Evolutionary conservation across 1,140 invertebrate species (phyloP), one percentile per base, ranked within the genome.

Genomic region (Mesaphorura yosii): DNA sequence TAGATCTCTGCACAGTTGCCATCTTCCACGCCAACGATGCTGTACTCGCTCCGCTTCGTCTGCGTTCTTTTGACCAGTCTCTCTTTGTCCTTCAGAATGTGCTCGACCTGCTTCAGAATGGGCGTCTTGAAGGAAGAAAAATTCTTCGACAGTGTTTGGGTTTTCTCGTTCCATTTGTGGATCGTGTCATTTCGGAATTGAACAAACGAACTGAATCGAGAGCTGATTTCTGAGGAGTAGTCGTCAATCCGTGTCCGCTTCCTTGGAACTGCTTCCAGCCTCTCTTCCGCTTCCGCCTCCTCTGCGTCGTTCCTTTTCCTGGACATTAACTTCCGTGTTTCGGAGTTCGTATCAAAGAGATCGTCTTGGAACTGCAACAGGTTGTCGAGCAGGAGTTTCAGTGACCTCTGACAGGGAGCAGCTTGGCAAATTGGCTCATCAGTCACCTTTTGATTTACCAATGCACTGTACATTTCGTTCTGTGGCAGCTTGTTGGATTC

Each of bases 111-210:
- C 63, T 84, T 82, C 1, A 94, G 63, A 1, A 86, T 79, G 29
- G 83, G 75, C 58, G 85, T 83, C 59, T 85, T 80, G 63, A 82
- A 79, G 17, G 76, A 76, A 69, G 65, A 66, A 70, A 81, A 78
- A 70, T 80, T 53, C 1, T 77, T 75, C 40, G 75, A 75, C 2
- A 79, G 73, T 17, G 87, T 65, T 59, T 79, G 75, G 0, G 88
- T 94, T 67, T 88, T 90, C 52, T 92, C 85, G 70, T 91, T 84
- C 90, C 90, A 97, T 68, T 90, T 91, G 62, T 90, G 79, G 55
- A 94, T 81, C 31, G 80, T 77, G 27, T 75, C 66, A 68, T 88
- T 81, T 70, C 88, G 78, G 60, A 82, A 89, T n/a, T 75, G 64
- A 55, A 68, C 71, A 56, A 86, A 86, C 2, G 70, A 68, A 62